Conservation (phyloP, 2,797 vertebrate species). For the Glyptemys insculpta region DNA sequence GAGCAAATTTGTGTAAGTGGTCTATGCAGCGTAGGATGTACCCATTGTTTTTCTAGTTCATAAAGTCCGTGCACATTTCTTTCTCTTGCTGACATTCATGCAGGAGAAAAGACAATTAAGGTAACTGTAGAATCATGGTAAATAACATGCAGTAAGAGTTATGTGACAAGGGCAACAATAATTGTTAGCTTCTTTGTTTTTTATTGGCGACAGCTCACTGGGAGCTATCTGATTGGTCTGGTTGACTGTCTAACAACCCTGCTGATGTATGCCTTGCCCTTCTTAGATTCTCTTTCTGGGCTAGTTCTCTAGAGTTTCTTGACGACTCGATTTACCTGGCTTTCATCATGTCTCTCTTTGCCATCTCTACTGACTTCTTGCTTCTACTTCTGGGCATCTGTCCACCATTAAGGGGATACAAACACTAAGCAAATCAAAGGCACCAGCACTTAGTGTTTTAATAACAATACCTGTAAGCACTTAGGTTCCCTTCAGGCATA, state of each 20-base stretch:
- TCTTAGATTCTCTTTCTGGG: slow-evolving; percentile 5
- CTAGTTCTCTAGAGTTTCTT: not conserved
- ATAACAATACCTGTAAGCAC: rapidly evolving
- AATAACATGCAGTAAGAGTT: slow-evolving; percentile 66
- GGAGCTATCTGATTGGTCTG: slow-evolving; percentile 67
- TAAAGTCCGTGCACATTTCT: rapidly evolving
- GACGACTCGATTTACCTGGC: slow-evolving; percentile 16
- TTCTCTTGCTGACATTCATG: not conserved
- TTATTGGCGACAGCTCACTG: slow-evolving; percentile 38
- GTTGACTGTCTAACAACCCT: slow-evolving; percentile 1
- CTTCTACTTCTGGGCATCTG: not conserved
- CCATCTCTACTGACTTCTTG: not conserved
- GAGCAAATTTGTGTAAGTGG: not conserved
- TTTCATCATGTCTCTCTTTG: not conserved
- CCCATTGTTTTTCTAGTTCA: not conserved
- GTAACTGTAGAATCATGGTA: slow-evolving; percentile 48
- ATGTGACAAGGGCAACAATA: not conserved
- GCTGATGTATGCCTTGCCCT: slow-evolving; percentile 5
- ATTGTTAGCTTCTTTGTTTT: slow-evolving; percentile 68
- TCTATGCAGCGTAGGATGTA: not conserved
- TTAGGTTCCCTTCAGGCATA: not conserved
- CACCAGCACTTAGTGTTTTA: not conserved
- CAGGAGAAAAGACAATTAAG: slow-evolving; percentile 27
- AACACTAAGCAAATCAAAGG: not conserved
- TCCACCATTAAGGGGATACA: not conserved